Evolutionary conservation across 2,113 vertebrate genomes (phyloP).

Genomic region (Nothoprocta pentlandii): DNA sequence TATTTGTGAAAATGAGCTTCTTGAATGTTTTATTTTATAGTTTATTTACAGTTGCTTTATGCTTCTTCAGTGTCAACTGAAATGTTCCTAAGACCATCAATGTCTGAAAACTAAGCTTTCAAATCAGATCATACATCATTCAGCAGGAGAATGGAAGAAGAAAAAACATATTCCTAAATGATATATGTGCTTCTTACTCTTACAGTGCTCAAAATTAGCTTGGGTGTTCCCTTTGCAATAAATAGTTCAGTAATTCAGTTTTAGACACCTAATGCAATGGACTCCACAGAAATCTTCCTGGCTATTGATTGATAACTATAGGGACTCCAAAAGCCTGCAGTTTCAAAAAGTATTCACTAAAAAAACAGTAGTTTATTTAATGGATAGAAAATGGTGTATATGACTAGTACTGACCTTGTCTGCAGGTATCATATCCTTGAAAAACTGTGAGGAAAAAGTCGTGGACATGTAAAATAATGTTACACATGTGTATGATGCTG

Average conservation of each 20-base stretch:
- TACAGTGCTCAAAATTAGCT: background rate
- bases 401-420: constrained; percentile 34
- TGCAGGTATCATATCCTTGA: background rate
- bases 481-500: background rate
- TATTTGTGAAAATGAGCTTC: background rate
- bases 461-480: background rate
- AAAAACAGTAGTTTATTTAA: background rate
- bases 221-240: background rate
- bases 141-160: rapidly evolving
- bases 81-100: background rate
- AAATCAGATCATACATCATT: background rate
- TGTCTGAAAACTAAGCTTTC: background rate
- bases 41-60: background rate
- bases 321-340: background rate
- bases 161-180: background rate
- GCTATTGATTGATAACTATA: background rate
- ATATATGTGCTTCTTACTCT: background rate
- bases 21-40: background rate
- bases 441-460: background rate
- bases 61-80: background rate
- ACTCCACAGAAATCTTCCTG: background rate
- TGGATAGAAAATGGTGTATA: background rate
- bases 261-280: rapidly evolving
- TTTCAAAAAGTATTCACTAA: background rate
- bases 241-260: background rate